phyloP scores from a whole-genome alignment of 2,113 vertebrate species.

The Callorhinus ursinus region DNA sequence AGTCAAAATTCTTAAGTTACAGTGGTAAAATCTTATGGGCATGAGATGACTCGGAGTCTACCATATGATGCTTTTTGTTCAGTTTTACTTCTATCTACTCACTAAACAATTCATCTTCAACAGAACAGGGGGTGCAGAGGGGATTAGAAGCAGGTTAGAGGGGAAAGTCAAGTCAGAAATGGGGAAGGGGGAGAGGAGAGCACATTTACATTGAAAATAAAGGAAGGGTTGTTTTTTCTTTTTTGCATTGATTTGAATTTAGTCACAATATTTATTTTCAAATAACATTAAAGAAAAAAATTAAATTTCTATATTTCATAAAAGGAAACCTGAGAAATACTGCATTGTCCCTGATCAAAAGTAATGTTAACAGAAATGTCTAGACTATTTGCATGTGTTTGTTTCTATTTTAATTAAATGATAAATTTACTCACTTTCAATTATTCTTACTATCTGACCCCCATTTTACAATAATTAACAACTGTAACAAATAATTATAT shows the following conservation, averaged over 20 bases:
- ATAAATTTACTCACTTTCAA: background rate
- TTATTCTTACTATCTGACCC: background rate
- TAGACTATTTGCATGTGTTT: background rate
- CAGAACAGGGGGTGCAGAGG: background rate
- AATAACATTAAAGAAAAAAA: background rate
- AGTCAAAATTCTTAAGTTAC: background rate
- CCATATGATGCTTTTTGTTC: background rate
- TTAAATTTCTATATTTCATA: background rate
- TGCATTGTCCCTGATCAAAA: background rate
- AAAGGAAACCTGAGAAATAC: background rate
- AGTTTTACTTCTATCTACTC: background rate
- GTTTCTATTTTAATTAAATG: slow-evolving; percentile 51
- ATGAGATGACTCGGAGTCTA: background rate
- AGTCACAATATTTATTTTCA: background rate
- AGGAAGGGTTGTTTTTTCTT: background rate
- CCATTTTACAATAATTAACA: background rate
- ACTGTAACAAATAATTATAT: background rate
- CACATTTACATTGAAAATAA: background rate
- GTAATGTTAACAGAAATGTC: background rate
- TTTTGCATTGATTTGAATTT: background rate
- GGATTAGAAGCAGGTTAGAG: background rate
- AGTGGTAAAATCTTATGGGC: background rate
- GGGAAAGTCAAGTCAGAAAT: background rate
- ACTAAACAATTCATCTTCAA: background rate
- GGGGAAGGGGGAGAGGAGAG: background rate